Base-by-base conservation (phyloP, 2,113 vertebrate species). In the Aleadryas rufinucha region DNA sequence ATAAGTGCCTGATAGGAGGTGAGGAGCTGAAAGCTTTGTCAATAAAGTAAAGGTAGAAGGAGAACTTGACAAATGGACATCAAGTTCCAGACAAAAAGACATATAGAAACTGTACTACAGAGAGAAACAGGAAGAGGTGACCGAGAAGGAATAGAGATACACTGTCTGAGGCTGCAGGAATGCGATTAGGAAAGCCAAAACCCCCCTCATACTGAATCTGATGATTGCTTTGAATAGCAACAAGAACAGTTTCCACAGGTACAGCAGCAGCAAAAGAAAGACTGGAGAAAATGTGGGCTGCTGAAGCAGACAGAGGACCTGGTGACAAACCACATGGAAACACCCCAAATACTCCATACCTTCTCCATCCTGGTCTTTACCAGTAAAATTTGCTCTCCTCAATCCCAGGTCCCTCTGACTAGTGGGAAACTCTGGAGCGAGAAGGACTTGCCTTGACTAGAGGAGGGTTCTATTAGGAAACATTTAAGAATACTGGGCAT, bases 281-380 rank as follows among this genome's bases (percentile, higher is more conserved):
- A 54, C 13, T 35, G 16, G 4, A n/a, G 11, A 78, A 39, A 70
- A 65, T 9, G 10, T 47, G 30, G 21, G 7, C 27, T 84, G 9
- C 9, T 57, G 60, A 93, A 64, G 10, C 22, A 26, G 10, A 45
- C 9, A 79, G 28, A 54, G 13, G 7, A 57, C 16, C 21, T 57
- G 9, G 3, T 39, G 52, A 80, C 13, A 78, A 87, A 39, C 7
- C 18, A 11, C 10, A 7, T 50, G 10, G 16, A 76, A 80, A 54
- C 15, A 31, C 2, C 3, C 2, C 15, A 41, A 7, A 4, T 27
- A 41, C 37, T 71, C 21, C 44, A 23, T 33, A 8, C 2, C 7
- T 68, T 71, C 10, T 90, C 81, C 27, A 69, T 5, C 4, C 8
- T 33, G 10, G 3, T 63, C 49, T 66, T 75, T 49, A 27, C 8